A percentile compares a stretch with the other conserved stretches of the same genome.
Conservation (phyloP, 2,888 invertebrate genomes). For the Frankliniella fusca region DNA sequence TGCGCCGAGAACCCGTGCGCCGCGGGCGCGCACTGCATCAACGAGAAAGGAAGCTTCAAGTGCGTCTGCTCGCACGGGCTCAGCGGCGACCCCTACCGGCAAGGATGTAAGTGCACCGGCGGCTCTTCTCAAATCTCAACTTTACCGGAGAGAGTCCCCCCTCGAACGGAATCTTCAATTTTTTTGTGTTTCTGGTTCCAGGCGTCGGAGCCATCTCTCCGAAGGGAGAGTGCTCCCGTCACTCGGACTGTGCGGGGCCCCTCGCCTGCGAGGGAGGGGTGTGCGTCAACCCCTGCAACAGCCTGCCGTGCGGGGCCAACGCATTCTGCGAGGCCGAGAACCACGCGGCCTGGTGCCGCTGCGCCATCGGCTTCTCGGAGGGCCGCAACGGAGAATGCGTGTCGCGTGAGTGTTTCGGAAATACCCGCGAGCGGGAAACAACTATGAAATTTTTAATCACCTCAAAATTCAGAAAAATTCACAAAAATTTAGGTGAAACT, state of each 20-base stretch:
- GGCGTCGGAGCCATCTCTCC: conserved; percentile 53
- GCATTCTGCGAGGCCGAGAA: conserved; percentile 79
- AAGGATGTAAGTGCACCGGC: conserved; percentile 62
- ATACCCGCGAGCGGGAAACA: no score
- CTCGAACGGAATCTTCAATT: no score
- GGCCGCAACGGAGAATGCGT: conserved; percentile 76
- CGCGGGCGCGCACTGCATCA: conserved; percentile 82
- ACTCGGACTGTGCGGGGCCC: conserved; percentile 75
- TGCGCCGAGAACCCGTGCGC: conserved; percentile 80
- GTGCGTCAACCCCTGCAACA: conserved; percentile 76
- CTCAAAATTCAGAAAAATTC: no score
- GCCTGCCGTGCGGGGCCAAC: conserved; percentile 73
- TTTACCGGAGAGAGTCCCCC: no score
- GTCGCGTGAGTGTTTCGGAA: conserved; percentile 62
- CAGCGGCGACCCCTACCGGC: conserved; percentile 79
- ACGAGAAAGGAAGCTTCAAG: conserved; percentile 78
- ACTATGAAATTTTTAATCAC: no score
- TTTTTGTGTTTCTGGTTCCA: conserved; percentile 37
- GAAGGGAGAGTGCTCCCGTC: conserved; percentile 64
- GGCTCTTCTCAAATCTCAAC: no score
- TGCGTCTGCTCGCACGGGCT: conserved; percentile 81
- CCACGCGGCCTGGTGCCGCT: conserved; percentile 85
- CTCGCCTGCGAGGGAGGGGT: conserved; percentile 72
- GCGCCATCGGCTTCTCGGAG: conserved; percentile 75
- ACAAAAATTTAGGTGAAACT: no score